Evolutionary conservation across 2,113 vertebrate genomes (phyloP).

Genomic region (Mandrillus leucophaeus): DNA sequence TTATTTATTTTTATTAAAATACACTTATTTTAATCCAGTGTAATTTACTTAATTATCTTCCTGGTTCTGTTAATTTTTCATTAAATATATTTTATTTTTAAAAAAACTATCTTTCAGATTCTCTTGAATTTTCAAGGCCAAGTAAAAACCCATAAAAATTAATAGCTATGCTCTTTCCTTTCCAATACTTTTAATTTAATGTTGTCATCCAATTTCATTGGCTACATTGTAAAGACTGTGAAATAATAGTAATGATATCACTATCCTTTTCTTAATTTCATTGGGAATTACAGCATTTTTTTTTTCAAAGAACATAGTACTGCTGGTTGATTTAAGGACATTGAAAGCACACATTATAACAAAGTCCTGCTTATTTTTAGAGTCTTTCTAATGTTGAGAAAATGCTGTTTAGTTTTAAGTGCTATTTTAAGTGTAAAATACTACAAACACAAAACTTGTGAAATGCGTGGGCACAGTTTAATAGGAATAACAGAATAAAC

Average conservation of each 20-base stretch:
- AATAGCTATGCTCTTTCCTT: background rate
- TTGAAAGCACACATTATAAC: background rate
- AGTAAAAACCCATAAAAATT: slow-evolving; percentile 22
- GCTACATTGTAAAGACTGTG: background rate
- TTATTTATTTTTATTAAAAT: background rate
- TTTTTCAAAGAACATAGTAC: background rate
- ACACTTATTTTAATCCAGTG: background rate
- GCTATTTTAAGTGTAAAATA: background rate
- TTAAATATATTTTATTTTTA: background rate
- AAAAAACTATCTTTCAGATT: background rate
- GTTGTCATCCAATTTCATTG: background rate
- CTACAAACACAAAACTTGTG: background rate
- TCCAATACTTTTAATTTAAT: background rate
- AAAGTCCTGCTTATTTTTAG: background rate
- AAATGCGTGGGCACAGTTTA: background rate
- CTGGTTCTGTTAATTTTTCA: background rate
- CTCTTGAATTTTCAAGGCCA: background rate
- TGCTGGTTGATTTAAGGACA: slow-evolving; percentile 1
- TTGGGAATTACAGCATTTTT: background rate
- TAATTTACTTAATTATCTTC: background rate
- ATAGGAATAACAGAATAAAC: background rate
- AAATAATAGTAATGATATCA: background rate
- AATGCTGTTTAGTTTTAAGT: background rate
- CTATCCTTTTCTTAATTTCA: background rate
- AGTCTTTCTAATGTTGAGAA: background rate